Evolutionary conservation across 2,888 invertebrate species (phyloP), one percentile per base, ranked within the genome.

Genomic region (Drosophila paramelanica): DNA sequence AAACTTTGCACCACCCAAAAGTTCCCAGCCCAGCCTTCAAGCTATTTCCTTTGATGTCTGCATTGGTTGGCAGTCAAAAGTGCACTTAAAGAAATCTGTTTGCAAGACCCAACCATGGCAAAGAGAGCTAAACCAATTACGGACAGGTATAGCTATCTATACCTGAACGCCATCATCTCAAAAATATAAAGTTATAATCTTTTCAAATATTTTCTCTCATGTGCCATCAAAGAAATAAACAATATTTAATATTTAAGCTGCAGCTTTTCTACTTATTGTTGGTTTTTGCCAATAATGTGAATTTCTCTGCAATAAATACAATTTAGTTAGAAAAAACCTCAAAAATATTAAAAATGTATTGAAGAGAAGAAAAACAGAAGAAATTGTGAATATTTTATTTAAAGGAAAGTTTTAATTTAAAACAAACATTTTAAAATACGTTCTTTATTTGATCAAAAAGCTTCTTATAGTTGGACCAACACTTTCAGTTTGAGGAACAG

Each of bases 21-120:
- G 1, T 13, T 25, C 1, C 1, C 5, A 7, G 6, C 13, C 25
- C 25, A n/a, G 8, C 5, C 38, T 11, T n/a, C 7, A 13, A 27
- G 14, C 23, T 13, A 10, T 23, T 27, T 13, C 38, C 62, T 62
- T 57, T 59, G 64, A 47, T 50, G 58, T 43, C 46, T 20, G 60
- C 25, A 36, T 41, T 17, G 36, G 27, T 3, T 52, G 42, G 17
- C 55, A 31, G 58, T n/a, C 36, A 20, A 71, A 53, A 67, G 62
- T 68, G 68, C 77, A 73, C 77, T 75, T 77, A 14, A 68, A 68
- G 51, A 68, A 72, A 68, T 72, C 60, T 47, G 23, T 50, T 67
- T 72, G 13, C 41, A 43, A 58, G 45, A 27, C 45, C 58, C 57
- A 43, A 27, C 41, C 13, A 11, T 25, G 4, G 38, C 27, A 14